Conservation (phyloP, 35 echinoderm and acorn worm genomes). For the Apostichopus japonicus region DNA sequence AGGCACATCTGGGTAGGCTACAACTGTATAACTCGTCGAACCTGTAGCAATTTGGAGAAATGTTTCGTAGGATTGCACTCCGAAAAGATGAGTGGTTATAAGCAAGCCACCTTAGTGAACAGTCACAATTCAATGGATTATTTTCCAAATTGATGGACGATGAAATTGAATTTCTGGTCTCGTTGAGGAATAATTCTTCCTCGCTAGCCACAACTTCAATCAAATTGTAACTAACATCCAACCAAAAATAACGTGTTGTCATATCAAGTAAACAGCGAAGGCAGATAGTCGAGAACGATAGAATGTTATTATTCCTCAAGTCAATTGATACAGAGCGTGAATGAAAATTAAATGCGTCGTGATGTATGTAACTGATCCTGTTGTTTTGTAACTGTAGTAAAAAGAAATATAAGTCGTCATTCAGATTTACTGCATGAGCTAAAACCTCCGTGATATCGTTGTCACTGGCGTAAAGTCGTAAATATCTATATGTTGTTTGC, state of each 20-base stretch:
- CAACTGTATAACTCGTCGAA: background rate
- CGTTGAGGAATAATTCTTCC: background rate
- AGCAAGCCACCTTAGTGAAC: background rate
- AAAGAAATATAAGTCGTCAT: background rate
- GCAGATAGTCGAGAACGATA: background rate
- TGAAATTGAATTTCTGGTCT: background rate
- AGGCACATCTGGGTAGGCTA: background rate
- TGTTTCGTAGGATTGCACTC: background rate
- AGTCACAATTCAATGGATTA: constrained; percentile 5
- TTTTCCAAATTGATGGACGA: background rate
- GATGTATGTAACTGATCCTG: background rate
- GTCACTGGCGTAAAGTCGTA: background rate
- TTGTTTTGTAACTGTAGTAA: background rate
- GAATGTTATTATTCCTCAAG: background rate
- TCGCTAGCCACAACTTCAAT: background rate
- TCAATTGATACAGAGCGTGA: background rate
- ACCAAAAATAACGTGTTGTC: background rate
- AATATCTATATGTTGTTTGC: background rate
- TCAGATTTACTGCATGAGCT: background rate
- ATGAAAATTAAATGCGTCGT: background rate
- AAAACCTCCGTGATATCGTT: background rate
- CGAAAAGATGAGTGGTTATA: background rate
- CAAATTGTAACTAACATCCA: background rate
- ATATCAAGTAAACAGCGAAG: background rate
- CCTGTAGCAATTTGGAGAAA: background rate